phyloP scores from a whole-genome alignment of 2,113 vertebrate species.

The Xyrauchen texanus region DNA sequence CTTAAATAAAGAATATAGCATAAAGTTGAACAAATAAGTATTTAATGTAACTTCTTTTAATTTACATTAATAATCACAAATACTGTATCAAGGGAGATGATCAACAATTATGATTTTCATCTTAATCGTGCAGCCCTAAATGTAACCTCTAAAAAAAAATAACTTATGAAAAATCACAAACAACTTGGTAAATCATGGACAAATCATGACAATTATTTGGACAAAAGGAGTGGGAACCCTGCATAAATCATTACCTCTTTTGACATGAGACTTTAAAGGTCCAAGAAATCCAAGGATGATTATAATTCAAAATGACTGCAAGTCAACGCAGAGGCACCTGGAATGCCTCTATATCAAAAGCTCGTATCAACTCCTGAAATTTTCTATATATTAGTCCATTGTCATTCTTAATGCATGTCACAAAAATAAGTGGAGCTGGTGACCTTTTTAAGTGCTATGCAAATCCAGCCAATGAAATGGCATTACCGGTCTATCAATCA shows the following conservation, averaged over 20 bases:
- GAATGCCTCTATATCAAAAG: conserved; percentile 3
- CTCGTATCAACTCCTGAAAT: conserved; percentile 30
- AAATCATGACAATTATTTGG: too few relatives aligned
- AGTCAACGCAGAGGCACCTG: neutral
- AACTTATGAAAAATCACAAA: too few relatives aligned
- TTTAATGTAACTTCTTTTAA: too few relatives aligned
- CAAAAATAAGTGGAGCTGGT: conserved; percentile 37
- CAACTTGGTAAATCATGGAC: too few relatives aligned
- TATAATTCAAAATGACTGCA: conserved; percentile 4
- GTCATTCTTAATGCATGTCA: conserved; percentile 45
- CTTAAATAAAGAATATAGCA: too few relatives aligned
- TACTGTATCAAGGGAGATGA: too few relatives aligned
- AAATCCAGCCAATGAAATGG: conserved; percentile 50
- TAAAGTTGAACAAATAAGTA: too few relatives aligned
- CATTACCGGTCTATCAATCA: conserved; percentile 46
- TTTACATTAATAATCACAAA: too few relatives aligned
- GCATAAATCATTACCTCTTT: neutral
- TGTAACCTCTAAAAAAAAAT: too few relatives aligned
- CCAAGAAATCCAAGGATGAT: neutral
- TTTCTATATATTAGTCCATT: conserved; percentile 27
- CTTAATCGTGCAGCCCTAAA: too few relatives aligned
- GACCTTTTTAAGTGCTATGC: conserved; percentile 54
- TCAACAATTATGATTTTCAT: too few relatives aligned
- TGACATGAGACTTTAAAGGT: conserved; percentile 1
- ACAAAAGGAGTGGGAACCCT: too few relatives aligned